phyloP scores from a whole-genome alignment of 2,888 invertebrate species.

The Fragum sueziense region DNA sequence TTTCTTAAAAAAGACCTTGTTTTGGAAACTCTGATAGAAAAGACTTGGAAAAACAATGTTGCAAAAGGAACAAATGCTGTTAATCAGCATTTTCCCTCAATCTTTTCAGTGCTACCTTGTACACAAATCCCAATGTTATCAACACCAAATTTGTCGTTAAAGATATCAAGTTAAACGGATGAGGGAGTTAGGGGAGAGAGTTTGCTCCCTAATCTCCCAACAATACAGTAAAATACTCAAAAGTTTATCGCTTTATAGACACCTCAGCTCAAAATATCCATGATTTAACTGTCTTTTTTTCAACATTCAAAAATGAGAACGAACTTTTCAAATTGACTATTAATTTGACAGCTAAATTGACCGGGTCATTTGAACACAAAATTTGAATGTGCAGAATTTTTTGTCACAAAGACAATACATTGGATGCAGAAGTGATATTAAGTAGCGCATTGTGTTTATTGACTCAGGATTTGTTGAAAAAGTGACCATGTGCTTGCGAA shows the following conservation, averaged over 20 bases:
- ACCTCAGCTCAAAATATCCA: background rate
- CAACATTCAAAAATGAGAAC: background rate
- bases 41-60: too few species aligned
- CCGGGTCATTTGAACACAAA: conserved; percentile 1
- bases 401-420: background rate
- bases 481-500: conserved; percentile 10
- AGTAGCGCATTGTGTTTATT: too few species aligned
- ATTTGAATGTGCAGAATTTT: conserved; percentile 1
- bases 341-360: background rate
- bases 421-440: background rate
- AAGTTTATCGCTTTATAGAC: conserved; percentile 10
- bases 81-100: too few species aligned
- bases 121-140: too few species aligned
- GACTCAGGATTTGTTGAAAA: too few species aligned
- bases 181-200: background rate
- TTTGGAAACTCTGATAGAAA: too few species aligned
- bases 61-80: too few species aligned
- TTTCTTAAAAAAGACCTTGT: too few species aligned
- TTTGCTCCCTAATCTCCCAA: conserved; percentile 10
- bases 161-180: background rate
- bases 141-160: too few species aligned
- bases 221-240: conserved; percentile 16
- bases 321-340: background rate
- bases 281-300: conserved; percentile 3
- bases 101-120: too few species aligned